Conservation (phyloP, 2,113 vertebrate species). For the Panthera tigris region DNA sequence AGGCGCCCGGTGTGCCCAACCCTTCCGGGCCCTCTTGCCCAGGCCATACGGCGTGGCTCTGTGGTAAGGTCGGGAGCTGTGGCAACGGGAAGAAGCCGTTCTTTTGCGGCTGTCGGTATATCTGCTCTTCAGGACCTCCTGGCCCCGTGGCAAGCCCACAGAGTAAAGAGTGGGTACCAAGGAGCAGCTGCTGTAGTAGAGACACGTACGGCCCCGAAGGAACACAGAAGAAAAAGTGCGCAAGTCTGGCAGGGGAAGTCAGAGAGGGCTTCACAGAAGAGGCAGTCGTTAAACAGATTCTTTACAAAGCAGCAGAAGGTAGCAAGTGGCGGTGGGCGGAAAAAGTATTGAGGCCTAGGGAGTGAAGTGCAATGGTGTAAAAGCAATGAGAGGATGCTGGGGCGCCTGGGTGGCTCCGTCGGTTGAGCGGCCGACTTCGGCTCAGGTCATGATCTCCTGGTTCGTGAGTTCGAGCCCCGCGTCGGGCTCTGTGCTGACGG, state of each 20-base stretch:
- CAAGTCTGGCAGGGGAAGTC: not conserved
- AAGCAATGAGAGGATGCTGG: not conserved
- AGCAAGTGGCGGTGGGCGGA: not conserved
- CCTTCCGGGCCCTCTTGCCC: not conserved
- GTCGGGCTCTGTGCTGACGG: too few relatives aligned
- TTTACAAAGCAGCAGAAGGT: not conserved
- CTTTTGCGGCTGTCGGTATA: not conserved
- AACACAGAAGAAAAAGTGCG: not conserved
- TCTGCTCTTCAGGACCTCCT: not conserved
- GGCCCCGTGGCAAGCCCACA: not conserved
- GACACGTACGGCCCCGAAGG: not conserved
- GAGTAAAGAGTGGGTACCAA: not conserved
- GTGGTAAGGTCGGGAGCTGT: not conserved
- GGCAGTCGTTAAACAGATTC: not conserved
- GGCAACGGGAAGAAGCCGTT: not conserved
- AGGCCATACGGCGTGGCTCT: fast-evolving
- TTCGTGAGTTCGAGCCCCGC: too few relatives aligned
- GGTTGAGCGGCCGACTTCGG: too few relatives aligned
- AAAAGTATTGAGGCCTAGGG: not conserved
- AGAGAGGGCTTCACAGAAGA: not conserved
- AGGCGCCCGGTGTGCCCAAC: not conserved
- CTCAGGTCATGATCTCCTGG: too few relatives aligned
- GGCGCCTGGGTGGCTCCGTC: too few relatives aligned
- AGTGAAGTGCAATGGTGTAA: fast-evolving
- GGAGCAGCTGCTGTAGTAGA: not conserved